Conservation (phyloP, 2,113 vertebrate species). For the Oreochromis tanganicae region DNA sequence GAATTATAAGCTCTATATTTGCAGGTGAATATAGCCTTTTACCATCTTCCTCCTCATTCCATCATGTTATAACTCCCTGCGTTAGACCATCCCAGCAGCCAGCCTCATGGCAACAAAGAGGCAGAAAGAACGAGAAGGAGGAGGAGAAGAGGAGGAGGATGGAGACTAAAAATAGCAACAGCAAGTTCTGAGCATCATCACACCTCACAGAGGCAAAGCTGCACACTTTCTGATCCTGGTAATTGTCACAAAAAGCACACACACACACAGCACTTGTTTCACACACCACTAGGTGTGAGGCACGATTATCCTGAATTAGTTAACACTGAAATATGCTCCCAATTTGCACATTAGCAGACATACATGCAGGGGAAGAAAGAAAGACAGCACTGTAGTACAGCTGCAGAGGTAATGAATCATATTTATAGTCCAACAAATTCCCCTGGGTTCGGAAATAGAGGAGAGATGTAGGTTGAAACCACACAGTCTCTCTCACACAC, state of each 20-base stretch:
- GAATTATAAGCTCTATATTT: neutral
- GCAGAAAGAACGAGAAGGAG: neutral
- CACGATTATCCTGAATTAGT: neutral
- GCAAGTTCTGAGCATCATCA: constrained; percentile 52
- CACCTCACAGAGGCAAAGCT: constrained; percentile 38
- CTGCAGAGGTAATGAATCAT: neutral
- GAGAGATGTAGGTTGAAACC: constrained; percentile 35
- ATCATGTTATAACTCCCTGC: constrained; percentile 3
- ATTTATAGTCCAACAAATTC: constrained; percentile 36
- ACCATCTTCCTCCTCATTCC: neutral
- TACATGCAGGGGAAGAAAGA: neutral
- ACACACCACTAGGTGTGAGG: neutral
- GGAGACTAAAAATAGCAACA: constrained; percentile 62
- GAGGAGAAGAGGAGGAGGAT: neutral
- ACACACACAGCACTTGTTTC: neutral
- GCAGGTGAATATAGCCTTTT: neutral
- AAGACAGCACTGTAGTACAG: neutral
- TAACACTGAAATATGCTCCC: neutral
- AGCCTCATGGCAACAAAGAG: constrained; percentile 61
- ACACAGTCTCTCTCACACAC: neutral
- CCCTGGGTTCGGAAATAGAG: constrained; percentile 10
- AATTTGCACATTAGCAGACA: neutral
- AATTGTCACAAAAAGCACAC: neutral
- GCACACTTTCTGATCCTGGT: constrained; percentile 27
- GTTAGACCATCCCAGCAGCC: constrained; percentile 39